Evolutionary conservation across 2,888 invertebrate species (phyloP), one percentile per base, ranked within the genome.

Genomic region (Pharmacophagus antenor): DNA sequence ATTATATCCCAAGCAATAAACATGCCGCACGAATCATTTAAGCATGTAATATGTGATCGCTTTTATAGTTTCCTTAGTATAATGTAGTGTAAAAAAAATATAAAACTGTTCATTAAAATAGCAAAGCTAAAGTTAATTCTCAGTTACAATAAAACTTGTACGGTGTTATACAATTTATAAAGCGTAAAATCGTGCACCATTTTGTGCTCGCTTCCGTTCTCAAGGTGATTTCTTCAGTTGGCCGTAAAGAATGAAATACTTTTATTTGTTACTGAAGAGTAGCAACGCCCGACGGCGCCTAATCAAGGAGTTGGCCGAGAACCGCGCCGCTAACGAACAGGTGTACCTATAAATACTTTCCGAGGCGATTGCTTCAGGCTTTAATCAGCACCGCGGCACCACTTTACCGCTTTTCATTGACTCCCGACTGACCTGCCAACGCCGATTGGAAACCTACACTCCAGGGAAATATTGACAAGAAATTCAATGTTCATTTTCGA

Each of bases 261-360:
- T 88, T 88, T 88, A 80, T 80, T 88, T 88, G 86, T 86, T 83
- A 81, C 80, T 77, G 82, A 78, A 77, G 78, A 80, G 81, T 78
- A 82, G 84, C 81, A 82, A 82, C 85, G 85, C 83, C 84, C 87
- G 85, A 79, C 78, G 86, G 88, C 87, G 82, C 87, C 88, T 88
- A 90, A 90, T 90, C 89, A 90, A 88, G 88, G 84, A 90, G 86
- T 89, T 90, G 88, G 88, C 89, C 77, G 80, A 80, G 81, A 79
- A 82, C 82, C 76, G 83, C 78, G 84, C 83, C 80, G 79, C 87
- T 90, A 90, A 90, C 89, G 89, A 90, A 88, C 89, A 90, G 88
- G 88, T 90, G 88, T 85, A 88, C 87, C 88, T 87, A 89, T 89
- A 89, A 89, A 89, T 89, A 89, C 87, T 88, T 88, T 86, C 84